Base-by-base conservation (phyloP, 1,140 invertebrate genomes). In the Philopotamus ludificatus region DNA sequence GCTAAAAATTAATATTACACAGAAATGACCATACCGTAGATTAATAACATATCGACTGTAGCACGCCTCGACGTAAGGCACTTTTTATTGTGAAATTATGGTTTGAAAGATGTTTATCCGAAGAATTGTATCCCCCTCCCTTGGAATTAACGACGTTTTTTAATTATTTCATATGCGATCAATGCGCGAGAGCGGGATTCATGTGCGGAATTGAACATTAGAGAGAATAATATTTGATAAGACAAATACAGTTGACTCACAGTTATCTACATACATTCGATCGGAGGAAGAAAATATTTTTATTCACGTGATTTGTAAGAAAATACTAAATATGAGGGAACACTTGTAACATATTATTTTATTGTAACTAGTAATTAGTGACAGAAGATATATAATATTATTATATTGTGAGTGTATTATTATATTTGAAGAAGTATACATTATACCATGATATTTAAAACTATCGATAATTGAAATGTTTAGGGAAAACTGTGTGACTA, bases 341-440 rank as follows among this genome's bases (percentile, higher is more conserved):
- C 69, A 68, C 61, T 64, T 70, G 66, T 70, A 70, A 67, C 65
- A 70, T 70, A 70, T 70, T 59, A 61, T 67, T 70, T 70, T 62
- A 68, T 51, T 68, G 62, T 63, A 70, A 65, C 41, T 70, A 68
- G 66, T 39, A 41, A 39, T 57, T 65, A 68, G 64, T 50, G 47
- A 64, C 65, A 67, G 68, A 70, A 65, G 41, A 64, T 64, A 64
- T 68, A 68, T 68, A n/a, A n/a, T 64, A 63, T 18, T 67, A 68
- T 63, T 51, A 39, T 62, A 45, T 22, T 53, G 50, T 54, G 26
- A 63, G 49, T 63, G 53, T 67, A 50, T 45, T 47, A 47, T 47
- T 47, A 53, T 67, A 67, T 67, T 68, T 68, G 63, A 66, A 63
- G 41, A 70, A 63, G 62, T 70, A 70, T 63, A 67, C 55, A 67